phyloP scores from a whole-genome alignment of 2,888 invertebrate genomes.

The Spisula solida region DNA sequence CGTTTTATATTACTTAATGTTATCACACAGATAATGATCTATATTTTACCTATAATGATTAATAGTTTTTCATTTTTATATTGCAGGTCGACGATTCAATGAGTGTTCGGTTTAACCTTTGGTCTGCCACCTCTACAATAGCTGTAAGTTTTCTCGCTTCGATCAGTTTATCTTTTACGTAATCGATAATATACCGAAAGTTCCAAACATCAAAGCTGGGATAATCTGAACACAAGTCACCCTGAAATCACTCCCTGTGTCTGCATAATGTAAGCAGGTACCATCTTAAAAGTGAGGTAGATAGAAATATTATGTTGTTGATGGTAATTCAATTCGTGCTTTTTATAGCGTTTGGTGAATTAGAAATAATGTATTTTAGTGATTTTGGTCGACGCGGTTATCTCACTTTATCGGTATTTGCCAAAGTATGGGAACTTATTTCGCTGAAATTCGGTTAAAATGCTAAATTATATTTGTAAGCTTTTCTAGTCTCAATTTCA shows the following conservation, averaged over 20 bases:
- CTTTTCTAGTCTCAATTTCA: no score
- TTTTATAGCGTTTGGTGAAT: no score
- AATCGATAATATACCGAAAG: background rate
- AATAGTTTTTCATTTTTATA: background rate
- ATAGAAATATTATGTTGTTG: background rate
- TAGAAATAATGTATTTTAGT: no score
- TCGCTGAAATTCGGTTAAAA: no score
- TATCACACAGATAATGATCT: constrained; percentile 32
- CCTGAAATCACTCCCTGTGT: background rate
- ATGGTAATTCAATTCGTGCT: background rate
- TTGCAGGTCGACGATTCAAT: constrained; percentile 21
- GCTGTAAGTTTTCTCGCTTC: constrained; percentile 1
- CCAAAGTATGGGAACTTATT: no score
- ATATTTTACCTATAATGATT: constrained; percentile 16
- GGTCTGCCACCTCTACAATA: background rate
- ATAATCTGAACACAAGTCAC: background rate
- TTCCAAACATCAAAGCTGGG: background rate
- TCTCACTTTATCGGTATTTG: no score
- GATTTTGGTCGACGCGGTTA: no score
- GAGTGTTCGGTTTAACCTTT: constrained; percentile 2
- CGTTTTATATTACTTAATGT: constrained; percentile 42
- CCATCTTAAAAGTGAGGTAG: background rate
- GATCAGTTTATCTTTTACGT: background rate
- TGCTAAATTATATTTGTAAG: no score
- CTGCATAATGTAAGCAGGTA: background rate